Percentiles rank a stretch among this genome's conserved stretches.
phyloP scores from a whole-genome alignment of 1,140 invertebrate species.

The Dufourea novaeangliae region DNA sequence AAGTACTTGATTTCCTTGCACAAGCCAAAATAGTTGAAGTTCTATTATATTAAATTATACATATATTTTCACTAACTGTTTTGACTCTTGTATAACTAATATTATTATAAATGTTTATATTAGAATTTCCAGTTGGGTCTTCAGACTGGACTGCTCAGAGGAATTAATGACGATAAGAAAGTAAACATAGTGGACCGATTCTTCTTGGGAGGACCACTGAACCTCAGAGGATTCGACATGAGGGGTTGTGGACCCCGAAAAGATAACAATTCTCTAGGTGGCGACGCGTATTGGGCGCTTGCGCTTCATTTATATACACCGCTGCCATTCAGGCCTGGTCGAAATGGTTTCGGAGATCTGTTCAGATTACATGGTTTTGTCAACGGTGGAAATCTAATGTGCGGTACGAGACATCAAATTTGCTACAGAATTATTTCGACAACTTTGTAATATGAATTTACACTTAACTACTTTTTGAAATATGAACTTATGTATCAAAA shows the following conservation, averaged over 20 bases:
- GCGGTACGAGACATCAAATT: conserved; percentile 55
- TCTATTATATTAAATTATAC: background rate
- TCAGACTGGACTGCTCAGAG: conserved; percentile 86
- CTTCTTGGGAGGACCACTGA: conserved; percentile 93
- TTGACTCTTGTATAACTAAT: conserved; percentile 20
- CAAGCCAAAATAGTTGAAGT: too few relatives aligned
- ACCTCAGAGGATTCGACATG: conserved; percentile 91
- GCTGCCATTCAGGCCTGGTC: conserved; percentile 90
- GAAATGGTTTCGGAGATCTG: conserved; percentile 88
- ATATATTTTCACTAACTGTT: background rate
- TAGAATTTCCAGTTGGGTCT: conserved; percentile 89
- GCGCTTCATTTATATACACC: conserved; percentile 92
- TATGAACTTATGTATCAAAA: too few relatives aligned
- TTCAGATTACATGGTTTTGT: conserved; percentile 92
- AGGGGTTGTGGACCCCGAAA: conserved; percentile 91
- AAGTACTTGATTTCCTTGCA: too few relatives aligned
- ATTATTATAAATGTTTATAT: conserved; percentile 43
- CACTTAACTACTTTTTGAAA: too few relatives aligned
- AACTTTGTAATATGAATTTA: too few relatives aligned
- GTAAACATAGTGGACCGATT: conserved; percentile 89
- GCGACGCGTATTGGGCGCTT: conserved; percentile 89
- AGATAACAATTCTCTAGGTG: conserved; percentile 87
- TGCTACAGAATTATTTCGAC: background rate
- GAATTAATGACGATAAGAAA: conserved; percentile 84
- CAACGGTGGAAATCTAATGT: conserved; percentile 89